Conservation (phyloP, 2,113 vertebrate species). For the Sylvicapra grimmia region DNA sequence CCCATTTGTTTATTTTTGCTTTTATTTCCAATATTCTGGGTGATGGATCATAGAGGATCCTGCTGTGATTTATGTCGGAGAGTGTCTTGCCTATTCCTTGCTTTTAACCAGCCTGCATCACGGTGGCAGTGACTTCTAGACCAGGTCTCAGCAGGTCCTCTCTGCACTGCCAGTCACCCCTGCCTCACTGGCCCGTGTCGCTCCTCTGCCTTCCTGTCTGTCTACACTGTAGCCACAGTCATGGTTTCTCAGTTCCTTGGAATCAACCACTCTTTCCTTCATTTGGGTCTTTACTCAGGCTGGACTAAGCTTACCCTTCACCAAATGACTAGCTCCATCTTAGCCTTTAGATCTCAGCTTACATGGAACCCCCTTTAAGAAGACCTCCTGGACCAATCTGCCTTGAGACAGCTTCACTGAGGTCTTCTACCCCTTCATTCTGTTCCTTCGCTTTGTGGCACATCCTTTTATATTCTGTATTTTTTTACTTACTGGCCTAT, state of each 20-base stretch:
- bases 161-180: not conserved
- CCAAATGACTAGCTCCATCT: not conserved
- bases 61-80: no score
- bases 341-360: not conserved
- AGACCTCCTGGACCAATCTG: not conserved
- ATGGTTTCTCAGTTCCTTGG: not conserved
- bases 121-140: not conserved
- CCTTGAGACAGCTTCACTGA: not conserved
- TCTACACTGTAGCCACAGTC: not conserved
- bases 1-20: no score
- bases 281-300: not conserved
- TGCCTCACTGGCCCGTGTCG: fast-evolving
- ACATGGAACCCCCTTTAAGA: not conserved
- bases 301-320: not conserved
- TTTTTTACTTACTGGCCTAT: not conserved
- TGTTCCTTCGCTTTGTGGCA: not conserved
- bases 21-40: no score
- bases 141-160: not conserved
- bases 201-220: not conserved
- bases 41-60: no score
- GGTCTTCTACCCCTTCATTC: not conserved
- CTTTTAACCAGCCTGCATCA: not conserved
- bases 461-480: not conserved
- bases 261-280: not conserved
- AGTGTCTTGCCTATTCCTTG: not conserved